Percentiles rank a stretch among this genome's conserved stretches.
phyloP scores from a whole-genome alignment of 2,113 vertebrate species.

The Pedetes capensis region DNA sequence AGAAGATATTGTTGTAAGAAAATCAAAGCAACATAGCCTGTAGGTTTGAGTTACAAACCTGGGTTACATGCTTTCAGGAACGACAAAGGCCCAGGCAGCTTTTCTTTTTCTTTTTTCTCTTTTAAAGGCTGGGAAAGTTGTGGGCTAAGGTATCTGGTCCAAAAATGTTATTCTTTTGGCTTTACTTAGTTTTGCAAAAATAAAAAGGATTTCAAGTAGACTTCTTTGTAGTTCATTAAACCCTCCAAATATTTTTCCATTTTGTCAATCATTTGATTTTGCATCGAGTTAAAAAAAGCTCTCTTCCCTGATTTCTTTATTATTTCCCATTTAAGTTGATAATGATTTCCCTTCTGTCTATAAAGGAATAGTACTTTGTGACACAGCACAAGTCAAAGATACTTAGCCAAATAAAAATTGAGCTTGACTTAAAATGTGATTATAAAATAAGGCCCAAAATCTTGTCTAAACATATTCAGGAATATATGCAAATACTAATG shows the following conservation, averaged over 20 bases:
- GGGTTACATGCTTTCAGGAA: background rate
- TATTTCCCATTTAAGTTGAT: constrained; percentile 1
- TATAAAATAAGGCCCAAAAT: constrained; percentile 7
- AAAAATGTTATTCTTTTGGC: constrained; percentile 41
- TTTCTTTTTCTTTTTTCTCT: background rate
- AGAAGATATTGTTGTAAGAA: constrained; percentile 34
- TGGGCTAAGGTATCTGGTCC: background rate
- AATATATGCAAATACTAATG: background rate
- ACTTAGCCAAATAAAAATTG: constrained; percentile 10
- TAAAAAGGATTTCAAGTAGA: constrained; percentile 43
- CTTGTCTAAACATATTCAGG: background rate
- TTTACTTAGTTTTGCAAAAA: constrained; percentile 51
- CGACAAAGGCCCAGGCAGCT: background rate
- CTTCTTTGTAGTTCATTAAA: constrained; percentile 5
- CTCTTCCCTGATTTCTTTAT: background rate
- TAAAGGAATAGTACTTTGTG: background rate
- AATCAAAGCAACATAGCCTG: constrained; percentile 8
- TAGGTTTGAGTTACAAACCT: background rate
- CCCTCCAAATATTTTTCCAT: constrained; percentile 8
- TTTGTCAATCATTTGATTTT: constrained; percentile 20
- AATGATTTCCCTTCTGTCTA: background rate
- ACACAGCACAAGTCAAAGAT: background rate
- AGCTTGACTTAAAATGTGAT: background rate
- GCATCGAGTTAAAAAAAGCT: background rate
- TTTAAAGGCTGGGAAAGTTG: constrained; percentile 31